A percentile compares a stretch with the other conserved stretches of the same genome.
Conservation (phyloP, 35 echinoderm and acorn worm species). For the Ophiothrix spiculata region DNA sequence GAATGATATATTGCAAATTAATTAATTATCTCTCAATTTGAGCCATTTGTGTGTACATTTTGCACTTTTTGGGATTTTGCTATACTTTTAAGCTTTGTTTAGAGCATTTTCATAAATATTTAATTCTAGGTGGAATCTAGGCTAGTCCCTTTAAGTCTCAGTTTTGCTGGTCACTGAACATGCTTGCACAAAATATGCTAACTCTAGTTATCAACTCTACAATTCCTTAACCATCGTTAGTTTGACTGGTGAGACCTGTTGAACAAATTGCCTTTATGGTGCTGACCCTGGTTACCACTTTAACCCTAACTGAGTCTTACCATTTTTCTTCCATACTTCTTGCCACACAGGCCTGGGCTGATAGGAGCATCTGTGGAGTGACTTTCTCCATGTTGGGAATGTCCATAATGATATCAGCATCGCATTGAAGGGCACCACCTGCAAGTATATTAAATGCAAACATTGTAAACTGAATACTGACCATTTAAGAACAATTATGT, state of each 20-base stretch:
- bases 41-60: no score
- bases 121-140: no score
- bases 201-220: conserved; percentile 80
- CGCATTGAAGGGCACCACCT: conserved; percentile 74
- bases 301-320: conserved; percentile 68
- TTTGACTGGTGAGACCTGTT: no score
- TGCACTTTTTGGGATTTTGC: no score
- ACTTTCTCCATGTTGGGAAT: conserved; percentile 92
- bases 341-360: conserved; percentile 91
- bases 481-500: no score
- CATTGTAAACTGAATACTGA: no score
- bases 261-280: conserved; percentile 69
- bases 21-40: no score
- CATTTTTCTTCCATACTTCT: conserved; percentile 87
- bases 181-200: conserved; percentile 79
- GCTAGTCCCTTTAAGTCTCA: no score
- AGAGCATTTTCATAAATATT: no score
- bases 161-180: conserved; percentile 82
- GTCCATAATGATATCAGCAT: conserved; percentile 85
- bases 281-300: conserved; percentile 70
- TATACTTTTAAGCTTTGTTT: no score
- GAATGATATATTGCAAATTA: no score
- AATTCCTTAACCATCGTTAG: no score
- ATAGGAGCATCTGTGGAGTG: conserved; percentile 93
- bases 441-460: background rate